Evolutionary conservation across 1,140 invertebrate genomes (phyloP).

Genomic region (Schlechtendalia chinensis): DNA sequence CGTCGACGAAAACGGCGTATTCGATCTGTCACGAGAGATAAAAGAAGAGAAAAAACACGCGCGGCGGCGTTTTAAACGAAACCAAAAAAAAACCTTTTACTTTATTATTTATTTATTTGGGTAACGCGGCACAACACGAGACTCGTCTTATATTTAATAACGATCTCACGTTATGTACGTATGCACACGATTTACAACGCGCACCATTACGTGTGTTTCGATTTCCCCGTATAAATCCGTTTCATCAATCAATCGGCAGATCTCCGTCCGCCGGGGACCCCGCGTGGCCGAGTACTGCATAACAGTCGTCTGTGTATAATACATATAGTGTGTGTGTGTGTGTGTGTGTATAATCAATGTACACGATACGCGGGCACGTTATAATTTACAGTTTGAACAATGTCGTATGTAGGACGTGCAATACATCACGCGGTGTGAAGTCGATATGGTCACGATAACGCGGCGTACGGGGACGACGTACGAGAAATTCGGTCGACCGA

Average conservation of each 20-base stretch:
- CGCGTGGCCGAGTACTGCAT: too few relatives aligned
- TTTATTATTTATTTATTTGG: background rate
- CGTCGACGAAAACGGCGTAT: background rate
- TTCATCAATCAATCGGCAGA: conserved; percentile 20
- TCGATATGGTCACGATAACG: background rate
- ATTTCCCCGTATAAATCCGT: background rate
- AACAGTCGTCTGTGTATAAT: too few relatives aligned
- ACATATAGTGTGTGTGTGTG: too few relatives aligned
- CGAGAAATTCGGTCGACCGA: too few relatives aligned
- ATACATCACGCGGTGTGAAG: conserved; percentile 26
- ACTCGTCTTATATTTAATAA: background rate
- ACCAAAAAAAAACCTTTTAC: conserved; percentile 2
- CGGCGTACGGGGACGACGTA: too few relatives aligned
- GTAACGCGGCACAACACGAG: background rate
- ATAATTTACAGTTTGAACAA: too few relatives aligned
- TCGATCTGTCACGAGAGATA: conserved; percentile 22
- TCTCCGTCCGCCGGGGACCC: background rate
- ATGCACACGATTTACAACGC: background rate
- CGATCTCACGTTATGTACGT: background rate
- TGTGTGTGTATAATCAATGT: too few relatives aligned
- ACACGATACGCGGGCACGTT: too few relatives aligned
- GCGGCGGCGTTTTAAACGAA: conserved; percentile 7
- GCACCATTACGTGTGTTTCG: background rate
- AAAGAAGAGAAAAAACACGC: background rate
- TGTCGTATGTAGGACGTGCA: background rate